phyloP scores from a whole-genome alignment of 2,113 vertebrate species.

The Grammomys surdaster region DNA sequence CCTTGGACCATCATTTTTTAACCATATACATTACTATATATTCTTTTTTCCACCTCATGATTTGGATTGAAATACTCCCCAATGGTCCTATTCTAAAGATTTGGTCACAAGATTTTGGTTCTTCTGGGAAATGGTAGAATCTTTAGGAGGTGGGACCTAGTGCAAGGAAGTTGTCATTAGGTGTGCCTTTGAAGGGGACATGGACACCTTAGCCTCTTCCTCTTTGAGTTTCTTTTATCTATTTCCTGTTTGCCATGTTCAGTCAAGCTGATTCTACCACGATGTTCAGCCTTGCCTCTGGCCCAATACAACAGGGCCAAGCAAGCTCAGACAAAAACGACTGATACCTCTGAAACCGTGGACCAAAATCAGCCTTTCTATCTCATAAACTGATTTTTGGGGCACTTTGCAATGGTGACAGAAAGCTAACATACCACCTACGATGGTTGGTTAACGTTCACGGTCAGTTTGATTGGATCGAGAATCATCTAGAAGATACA shows the following conservation, averaged over 20 bases:
- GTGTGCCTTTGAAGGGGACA: background rate
- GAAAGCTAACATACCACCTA: background rate
- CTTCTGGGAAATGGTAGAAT: background rate
- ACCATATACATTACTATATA: background rate
- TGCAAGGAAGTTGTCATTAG: background rate
- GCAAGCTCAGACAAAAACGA: background rate
- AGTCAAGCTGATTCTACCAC: background rate
- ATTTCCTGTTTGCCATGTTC: background rate
- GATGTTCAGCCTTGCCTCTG: background rate
- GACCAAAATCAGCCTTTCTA: background rate
- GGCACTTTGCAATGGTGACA: background rate
- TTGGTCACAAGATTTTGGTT: background rate
- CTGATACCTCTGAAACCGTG: background rate
- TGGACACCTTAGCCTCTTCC: background rate
- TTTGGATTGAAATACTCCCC: background rate
- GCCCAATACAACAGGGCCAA: background rate
- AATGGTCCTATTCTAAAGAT: background rate
- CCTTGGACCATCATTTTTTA: background rate
- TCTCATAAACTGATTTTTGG: background rate
- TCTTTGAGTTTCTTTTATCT: background rate
- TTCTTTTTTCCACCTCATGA: background rate
- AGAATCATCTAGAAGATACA: background rate
- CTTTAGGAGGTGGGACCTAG: background rate
- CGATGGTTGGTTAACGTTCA: background rate
- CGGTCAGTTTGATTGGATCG: background rate